A percentile compares a stretch with the other conserved stretches of the same genome.
Conservation (phyloP, 2,888 invertebrate species). For the Unio pictorum region DNA sequence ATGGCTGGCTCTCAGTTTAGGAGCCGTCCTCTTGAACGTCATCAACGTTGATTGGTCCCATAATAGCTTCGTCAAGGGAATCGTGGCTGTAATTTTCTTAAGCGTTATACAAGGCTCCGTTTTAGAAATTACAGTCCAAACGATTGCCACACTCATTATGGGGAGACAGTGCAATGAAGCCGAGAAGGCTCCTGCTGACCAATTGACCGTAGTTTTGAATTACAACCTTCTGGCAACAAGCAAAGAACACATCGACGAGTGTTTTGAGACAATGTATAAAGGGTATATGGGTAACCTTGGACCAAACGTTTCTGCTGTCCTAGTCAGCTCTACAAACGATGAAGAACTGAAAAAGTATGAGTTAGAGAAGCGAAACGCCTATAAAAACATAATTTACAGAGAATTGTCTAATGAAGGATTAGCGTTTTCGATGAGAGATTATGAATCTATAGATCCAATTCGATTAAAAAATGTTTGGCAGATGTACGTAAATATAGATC, state of each 20-base stretch:
- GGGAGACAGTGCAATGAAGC: constrained; percentile 45
- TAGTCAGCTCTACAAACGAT: constrained; percentile 58
- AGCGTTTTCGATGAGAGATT: constrained; percentile 47
- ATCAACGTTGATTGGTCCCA: constrained; percentile 58
- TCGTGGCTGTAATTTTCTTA: constrained; percentile 50
- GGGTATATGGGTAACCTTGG: constrained; percentile 60
- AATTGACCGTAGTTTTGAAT: constrained; percentile 50
- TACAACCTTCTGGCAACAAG: constrained; percentile 56
- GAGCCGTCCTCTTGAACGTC: constrained; percentile 50
- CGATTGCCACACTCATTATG: constrained; percentile 50
- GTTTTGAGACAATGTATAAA: constrained; percentile 59
- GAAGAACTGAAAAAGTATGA: constrained; percentile 52
- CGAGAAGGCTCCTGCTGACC: constrained; percentile 35
- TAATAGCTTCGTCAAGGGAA: constrained; percentile 50
- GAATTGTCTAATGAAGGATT: constrained; percentile 55
- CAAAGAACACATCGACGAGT: constrained; percentile 59
- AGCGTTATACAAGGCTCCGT: constrained; percentile 58
- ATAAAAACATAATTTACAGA: constrained; percentile 53
- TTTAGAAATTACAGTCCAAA: constrained; percentile 56
- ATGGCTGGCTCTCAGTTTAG: constrained; percentile 51
- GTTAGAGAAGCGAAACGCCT: constrained; percentile 49
- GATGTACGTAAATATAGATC: constrained; percentile 46
- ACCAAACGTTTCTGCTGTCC: constrained; percentile 53
- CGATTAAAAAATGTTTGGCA: constrained; percentile 55
- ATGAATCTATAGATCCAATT: constrained; percentile 42